Evolutionary conservation across 2,113 vertebrate genomes (phyloP).

Genomic region (Sinocyclocheilus anshuiensis): DNA sequence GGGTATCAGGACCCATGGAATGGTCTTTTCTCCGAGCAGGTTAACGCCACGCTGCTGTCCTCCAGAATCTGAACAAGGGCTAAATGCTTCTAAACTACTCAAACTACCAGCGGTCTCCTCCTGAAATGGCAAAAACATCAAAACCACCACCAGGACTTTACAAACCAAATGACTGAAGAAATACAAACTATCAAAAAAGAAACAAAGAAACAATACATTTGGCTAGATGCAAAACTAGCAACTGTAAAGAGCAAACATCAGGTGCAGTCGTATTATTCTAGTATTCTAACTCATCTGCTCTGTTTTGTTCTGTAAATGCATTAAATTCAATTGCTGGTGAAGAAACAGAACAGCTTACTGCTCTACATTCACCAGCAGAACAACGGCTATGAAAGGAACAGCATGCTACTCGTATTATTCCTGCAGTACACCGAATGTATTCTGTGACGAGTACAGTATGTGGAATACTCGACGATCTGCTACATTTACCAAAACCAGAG

Average conservation of each 20-base stretch:
- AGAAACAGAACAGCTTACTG: not conserved
- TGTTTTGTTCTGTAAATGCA: not conserved
- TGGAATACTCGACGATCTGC: too few species aligned
- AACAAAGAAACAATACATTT: not conserved
- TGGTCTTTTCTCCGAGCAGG: slow-evolving; percentile 64
- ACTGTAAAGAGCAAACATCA: not conserved
- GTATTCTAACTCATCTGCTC: not conserved
- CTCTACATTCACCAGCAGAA: not conserved
- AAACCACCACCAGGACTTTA: not conserved
- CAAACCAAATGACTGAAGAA: not conserved
- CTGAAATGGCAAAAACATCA: slow-evolving; percentile 49
- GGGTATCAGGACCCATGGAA: slow-evolving; percentile 94
- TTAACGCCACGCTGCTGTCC: slow-evolving; percentile 68
- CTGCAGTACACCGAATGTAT: too few species aligned
- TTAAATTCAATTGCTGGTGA: not conserved
- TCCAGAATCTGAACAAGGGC: slow-evolving; percentile 76
- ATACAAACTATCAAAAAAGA: not conserved
- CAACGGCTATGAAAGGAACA: too few species aligned
- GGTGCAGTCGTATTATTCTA: not conserved
- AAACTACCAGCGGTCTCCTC: slow-evolving; percentile 81
- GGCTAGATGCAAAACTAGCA: not conserved
- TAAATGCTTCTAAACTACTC: slow-evolving; percentile 84
- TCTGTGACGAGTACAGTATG: too few species aligned
- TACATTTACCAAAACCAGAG: too few species aligned
- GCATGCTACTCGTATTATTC: too few species aligned